Evolutionary conservation across 2,888 invertebrate genomes (phyloP), one percentile per base, ranked within the genome.

Genomic region (Phalera bucephala): DNA sequence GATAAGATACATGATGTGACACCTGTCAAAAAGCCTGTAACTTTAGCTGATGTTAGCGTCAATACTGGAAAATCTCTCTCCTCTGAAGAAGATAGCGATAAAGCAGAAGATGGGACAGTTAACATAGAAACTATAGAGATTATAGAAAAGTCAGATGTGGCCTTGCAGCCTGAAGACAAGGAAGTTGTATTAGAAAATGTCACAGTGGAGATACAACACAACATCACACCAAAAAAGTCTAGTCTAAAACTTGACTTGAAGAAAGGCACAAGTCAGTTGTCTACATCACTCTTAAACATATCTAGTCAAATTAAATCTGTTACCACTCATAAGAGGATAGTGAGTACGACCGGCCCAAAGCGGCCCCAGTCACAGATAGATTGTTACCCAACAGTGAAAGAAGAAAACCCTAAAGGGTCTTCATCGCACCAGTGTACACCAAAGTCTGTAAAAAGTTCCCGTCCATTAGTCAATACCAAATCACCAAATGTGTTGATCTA

Each of bases 401-500:
- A 80, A 17, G 80, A 81, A 34, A 52, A 55, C 13, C 50, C 58
- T 7, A 74, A 62, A 35, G 60, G 64, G 33, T 72, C 76, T 6
- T 56, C 72, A 11, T 75, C 78, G 28, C 77, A 72, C 28, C 69
- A 76, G 45, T 68, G 69, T 45, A 80, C 77, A 22, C 76, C 80
- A 21, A 88, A 87, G 69, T 86, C 87, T 58, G 63, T 64, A 28
- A 86, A 83, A 70, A 76, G 75, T 69, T 79, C 78, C 86, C 89
- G 89, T 87, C 89, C 89, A 85, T 77, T 89, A 87, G 74, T 87
- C 35, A 89, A 87, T 62, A 86, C 91, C 1, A 95, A 95, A 74
- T 95, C 96, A 29, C 94, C 95, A 2, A 96, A 95, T 83, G 92
- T 96, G 61, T 87, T 96, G 42, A 94, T 96, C 52, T 96, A 94